Percentiles rank a stretch among this genome's conserved stretches.
Conservation (phyloP, 2,888 invertebrate species). For the Pterostichus niger region DNA sequence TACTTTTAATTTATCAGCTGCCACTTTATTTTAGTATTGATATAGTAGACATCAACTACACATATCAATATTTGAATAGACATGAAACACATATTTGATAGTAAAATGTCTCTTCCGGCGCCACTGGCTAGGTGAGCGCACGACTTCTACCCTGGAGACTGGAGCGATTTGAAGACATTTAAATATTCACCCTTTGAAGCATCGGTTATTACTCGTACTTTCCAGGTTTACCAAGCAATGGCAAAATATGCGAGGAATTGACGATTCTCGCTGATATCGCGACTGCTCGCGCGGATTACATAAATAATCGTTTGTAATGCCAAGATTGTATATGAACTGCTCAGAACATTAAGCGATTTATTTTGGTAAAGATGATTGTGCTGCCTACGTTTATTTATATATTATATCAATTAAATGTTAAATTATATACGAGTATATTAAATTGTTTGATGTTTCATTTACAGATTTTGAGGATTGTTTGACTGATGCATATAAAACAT, state of each 20-base stretch:
- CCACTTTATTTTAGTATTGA: too few relatives aligned
- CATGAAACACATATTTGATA: too few relatives aligned
- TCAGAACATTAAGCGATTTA: neutral
- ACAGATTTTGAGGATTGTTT: too few relatives aligned
- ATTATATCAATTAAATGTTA: too few relatives aligned
- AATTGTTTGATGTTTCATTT: too few relatives aligned
- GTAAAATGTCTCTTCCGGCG: neutral
- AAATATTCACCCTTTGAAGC: slow-evolving; percentile 57
- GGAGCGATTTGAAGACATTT: slow-evolving; percentile 50
- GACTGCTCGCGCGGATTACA: slow-evolving; percentile 42
- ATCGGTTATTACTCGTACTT: slow-evolving; percentile 50
- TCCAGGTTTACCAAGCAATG: slow-evolving; percentile 2
- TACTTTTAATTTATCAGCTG: too few relatives aligned
- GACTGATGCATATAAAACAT: too few relatives aligned
- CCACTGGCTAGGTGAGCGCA: neutral
- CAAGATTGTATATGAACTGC: neutral
- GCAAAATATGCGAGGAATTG: slow-evolving; percentile 13
- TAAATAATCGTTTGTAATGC: slow-evolving; percentile 51
- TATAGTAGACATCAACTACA: too few relatives aligned
- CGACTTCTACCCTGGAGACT: neutral
- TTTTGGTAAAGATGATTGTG: too few relatives aligned
- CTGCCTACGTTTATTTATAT: too few relatives aligned
- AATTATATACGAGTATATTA: too few relatives aligned
- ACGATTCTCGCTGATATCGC: slow-evolving; percentile 24
- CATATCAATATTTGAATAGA: too few relatives aligned